Conservation (phyloP, 2,888 invertebrate species). For the Agonum fuliginosum region DNA sequence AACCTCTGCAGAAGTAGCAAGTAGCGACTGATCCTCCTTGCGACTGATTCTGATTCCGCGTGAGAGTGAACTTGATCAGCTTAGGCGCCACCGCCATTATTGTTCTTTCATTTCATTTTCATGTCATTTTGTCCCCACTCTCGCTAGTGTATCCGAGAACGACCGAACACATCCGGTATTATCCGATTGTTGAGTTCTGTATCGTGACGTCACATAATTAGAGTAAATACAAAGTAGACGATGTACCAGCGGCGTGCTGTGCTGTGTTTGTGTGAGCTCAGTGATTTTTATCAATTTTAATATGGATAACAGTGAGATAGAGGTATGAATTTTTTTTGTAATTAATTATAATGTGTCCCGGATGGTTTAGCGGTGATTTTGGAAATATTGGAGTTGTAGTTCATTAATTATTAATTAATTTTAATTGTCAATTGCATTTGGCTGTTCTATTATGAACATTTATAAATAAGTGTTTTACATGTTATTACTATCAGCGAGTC, state of each 20-base stretch:
- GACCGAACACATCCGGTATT: slow-evolving; percentile 66
- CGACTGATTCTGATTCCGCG: no score
- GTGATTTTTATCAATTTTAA: slow-evolving; percentile 69
- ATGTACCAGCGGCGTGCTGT: slow-evolving; percentile 79
- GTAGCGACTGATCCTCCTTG: no score
- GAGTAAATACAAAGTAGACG: slow-evolving; percentile 83
- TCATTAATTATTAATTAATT: slow-evolving; percentile 64
- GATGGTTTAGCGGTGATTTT: slow-evolving; percentile 63
- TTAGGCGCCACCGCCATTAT: no score
- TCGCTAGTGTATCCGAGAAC: slow-evolving; percentile 68
- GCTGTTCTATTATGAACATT: slow-evolving; percentile 33
- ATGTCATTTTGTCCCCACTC: slow-evolving; percentile 45
- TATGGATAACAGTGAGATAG: slow-evolving; percentile 73
- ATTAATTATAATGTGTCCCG: slow-evolving; percentile 62
- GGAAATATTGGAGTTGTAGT: slow-evolving; percentile 63
- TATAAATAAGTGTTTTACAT: slow-evolving; percentile 32
- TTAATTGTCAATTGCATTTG: slow-evolving; percentile 66
- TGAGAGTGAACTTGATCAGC: no score
- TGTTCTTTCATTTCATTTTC: slow-evolving; percentile 55
- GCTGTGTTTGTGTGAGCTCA: slow-evolving; percentile 67
- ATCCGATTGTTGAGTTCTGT: slow-evolving; percentile 70
- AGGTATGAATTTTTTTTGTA: slow-evolving; percentile 69
- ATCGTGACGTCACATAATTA: slow-evolving; percentile 82
- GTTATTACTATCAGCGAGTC: slow-evolving; percentile 36
- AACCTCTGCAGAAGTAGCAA: neutral